Evolutionary conservation across 2,113 vertebrate species (phyloP).

Genomic region (Scortum barcoo): DNA sequence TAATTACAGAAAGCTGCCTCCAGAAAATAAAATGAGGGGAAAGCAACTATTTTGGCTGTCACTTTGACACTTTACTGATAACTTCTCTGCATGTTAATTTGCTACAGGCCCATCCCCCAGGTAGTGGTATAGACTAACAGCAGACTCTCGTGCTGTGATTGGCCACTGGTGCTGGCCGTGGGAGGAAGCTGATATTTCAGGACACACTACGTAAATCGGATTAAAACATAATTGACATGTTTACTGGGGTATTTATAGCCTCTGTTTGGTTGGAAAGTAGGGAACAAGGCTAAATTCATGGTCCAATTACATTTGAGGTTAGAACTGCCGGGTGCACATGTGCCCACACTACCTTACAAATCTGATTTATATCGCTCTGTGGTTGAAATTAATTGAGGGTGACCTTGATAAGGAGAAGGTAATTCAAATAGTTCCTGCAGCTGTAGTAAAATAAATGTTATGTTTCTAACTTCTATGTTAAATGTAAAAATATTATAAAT

Average conservation of each 20-base stretch:
- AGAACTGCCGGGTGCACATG: slow-evolving; percentile 31
- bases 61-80: slow-evolving; percentile 54
- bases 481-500: slow-evolving; percentile 7
- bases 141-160: slow-evolving; percentile 35
- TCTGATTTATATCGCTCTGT: slow-evolving; percentile 43
- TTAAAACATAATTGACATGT: slow-evolving; percentile 75
- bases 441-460: background rate
- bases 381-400: slow-evolving; percentile 24
- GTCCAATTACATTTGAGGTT: slow-evolving; percentile 52
- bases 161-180: slow-evolving; percentile 56
- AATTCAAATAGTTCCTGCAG: slow-evolving; percentile 15
- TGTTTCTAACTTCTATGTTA: background rate
- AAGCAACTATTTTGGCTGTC: slow-evolving; percentile 54
- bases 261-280: slow-evolving; percentile 60
- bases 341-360: slow-evolving; percentile 33
- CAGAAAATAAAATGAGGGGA: slow-evolving; percentile 37
- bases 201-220: slow-evolving; percentile 71
- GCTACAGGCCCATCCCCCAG: slow-evolving; percentile 45
- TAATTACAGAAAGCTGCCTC: slow-evolving; percentile 57
- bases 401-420: slow-evolving; percentile 23
- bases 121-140: slow-evolving; percentile 47
- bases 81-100: slow-evolving; percentile 37
- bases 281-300: slow-evolving; percentile 50
- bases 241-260: slow-evolving; percentile 80
- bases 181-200: slow-evolving; percentile 78